These are phyloP conservation scores for Tolypeutes matacus DNA, from an alignment of 2,797 vertebrate genomes.

Conservation along the genomic window DNA sequence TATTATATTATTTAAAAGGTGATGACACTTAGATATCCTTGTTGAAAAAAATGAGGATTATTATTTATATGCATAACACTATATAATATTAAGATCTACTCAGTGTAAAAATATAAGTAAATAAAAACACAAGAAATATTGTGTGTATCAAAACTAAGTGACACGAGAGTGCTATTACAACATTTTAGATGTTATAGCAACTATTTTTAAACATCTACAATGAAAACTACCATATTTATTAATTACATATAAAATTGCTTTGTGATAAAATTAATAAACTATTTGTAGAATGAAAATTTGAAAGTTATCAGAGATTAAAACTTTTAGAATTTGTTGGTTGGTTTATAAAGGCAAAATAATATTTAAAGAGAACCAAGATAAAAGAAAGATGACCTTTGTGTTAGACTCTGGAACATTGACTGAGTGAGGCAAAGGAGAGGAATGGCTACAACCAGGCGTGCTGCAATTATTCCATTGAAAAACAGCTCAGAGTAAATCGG, in stretches of 20 bases:
- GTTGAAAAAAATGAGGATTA: not conserved
- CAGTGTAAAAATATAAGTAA: not conserved
- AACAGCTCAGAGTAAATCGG: not conserved
- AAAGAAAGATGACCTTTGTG: not conserved
- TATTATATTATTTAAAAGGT: not conserved
- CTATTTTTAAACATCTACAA: not conserved
- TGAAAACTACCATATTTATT: not conserved
- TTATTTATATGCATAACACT: not conserved
- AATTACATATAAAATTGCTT: not conserved
- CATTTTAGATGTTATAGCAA: not conserved
- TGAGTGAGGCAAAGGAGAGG: not conserved
- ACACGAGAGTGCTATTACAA: not conserved
- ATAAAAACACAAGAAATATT: not conserved
- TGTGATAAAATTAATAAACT: not conserved
- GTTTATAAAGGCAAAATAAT: slow-evolving; percentile 1
- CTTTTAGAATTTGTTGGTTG: not conserved
- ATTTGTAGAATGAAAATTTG: not conserved
- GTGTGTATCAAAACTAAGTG: not conserved
- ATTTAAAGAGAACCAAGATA: slow-evolving; percentile 1
- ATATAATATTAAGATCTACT: not conserved
- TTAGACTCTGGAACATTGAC: not conserved
- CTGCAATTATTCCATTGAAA: not conserved
- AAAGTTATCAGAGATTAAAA: slow-evolving; percentile 15
- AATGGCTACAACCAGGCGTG: too few relatives aligned
- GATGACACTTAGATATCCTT: not conserved